Evolutionary conservation across 2,888 invertebrate genomes (phyloP).

Genomic region (Leptinotarsa rubiginosa): DNA sequence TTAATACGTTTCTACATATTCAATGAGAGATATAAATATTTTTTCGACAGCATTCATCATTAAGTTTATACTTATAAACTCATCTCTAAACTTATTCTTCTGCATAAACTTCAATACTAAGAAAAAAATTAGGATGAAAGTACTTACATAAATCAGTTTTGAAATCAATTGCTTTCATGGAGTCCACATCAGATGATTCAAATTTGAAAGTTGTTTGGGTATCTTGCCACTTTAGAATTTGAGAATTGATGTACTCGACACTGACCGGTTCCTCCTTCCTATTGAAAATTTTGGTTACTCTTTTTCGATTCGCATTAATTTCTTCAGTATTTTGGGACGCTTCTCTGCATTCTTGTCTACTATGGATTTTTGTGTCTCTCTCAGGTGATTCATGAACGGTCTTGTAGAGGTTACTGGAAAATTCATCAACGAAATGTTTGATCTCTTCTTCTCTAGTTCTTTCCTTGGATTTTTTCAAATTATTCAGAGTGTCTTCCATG

Average conservation of each 20-base stretch:
- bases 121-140: too few relatives aligned
- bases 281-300: not conserved
- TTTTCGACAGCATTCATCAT: too few relatives aligned
- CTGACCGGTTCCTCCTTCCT: conserved; percentile 41
- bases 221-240: conserved; percentile 55
- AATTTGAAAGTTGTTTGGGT: conserved; percentile 50
- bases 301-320: not conserved
- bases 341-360: not conserved
- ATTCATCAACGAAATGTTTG: conserved; percentile 32
- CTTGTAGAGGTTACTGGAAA: conserved; percentile 35
- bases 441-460: conserved; percentile 39
- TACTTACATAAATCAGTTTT: conserved; percentile 20
- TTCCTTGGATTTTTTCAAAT: conserved; percentile 46
- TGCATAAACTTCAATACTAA: too few relatives aligned
- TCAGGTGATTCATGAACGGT: conserved; percentile 31
- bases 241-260: conserved; percentile 58
- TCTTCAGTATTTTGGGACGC: not conserved
- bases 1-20: too few relatives aligned
- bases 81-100: too few relatives aligned
- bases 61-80: too few relatives aligned
- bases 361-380: not conserved
- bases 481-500: conserved; percentile 55
- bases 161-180: conserved; percentile 13
- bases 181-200: conserved; percentile 46
- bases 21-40: too few relatives aligned